A percentile compares a stretch with the other conserved stretches of the same genome.
Conservation (phyloP, 2,113 vertebrate genomes). For the Turdus rufiventris region DNA sequence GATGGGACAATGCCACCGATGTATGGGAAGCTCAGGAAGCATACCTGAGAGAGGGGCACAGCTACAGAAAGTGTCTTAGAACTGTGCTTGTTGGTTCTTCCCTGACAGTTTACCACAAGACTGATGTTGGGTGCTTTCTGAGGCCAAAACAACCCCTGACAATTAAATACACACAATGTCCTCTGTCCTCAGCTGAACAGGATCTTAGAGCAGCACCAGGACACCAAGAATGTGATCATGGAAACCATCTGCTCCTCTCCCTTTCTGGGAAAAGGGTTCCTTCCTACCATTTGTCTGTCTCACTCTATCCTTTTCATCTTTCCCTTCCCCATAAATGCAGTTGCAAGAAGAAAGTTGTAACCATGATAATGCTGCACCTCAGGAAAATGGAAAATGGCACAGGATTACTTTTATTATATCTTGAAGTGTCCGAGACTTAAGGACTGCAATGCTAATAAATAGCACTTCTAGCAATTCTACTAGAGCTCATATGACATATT, state of each 20-base stretch:
- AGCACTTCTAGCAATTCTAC: neutral
- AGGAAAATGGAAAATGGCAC: neutral
- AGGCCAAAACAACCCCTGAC: neutral
- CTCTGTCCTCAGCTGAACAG: neutral
- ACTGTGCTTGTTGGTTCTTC: neutral
- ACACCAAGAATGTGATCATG: neutral
- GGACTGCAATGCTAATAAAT: neutral
- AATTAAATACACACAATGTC: neutral
- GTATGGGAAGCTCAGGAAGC: neutral
- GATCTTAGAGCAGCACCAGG: neutral
- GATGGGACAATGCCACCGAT: rapidly evolving
- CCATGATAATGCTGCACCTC: neutral
- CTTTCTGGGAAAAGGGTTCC: neutral
- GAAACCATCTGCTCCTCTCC: neutral
- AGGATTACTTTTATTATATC: neutral
- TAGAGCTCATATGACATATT: neutral
- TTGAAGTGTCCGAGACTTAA: neutral
- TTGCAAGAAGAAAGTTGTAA: neutral
- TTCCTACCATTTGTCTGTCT: neutral
- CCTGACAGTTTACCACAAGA: too few species aligned
- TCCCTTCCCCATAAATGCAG: neutral
- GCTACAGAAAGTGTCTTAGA: neutral
- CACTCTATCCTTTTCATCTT: neutral
- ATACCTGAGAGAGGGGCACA: rapidly evolving
- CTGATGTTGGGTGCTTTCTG: rapidly evolving